phyloP scores from a whole-genome alignment of 2,113 vertebrate species.

The Paracanthobrama guichenoti region DNA sequence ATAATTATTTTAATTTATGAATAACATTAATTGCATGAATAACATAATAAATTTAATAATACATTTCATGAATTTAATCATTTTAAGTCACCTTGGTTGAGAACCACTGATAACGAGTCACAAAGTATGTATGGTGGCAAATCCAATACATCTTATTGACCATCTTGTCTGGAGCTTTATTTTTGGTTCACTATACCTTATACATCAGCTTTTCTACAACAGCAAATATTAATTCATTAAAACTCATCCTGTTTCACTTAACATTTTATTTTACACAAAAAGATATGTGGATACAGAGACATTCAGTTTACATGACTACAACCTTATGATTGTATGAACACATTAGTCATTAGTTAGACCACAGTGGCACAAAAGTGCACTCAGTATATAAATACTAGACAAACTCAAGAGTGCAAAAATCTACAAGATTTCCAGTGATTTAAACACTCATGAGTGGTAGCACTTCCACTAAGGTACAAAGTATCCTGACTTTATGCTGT shows the following conservation, averaged over 20 bases:
- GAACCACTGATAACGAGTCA: background rate
- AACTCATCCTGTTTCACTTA: background rate
- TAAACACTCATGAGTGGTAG: background rate
- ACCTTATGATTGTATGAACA: background rate
- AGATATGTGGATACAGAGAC: background rate
- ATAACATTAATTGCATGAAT: no score
- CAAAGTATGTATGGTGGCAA: background rate
- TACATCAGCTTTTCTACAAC: background rate
- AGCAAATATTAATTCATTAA: background rate
- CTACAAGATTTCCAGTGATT: background rate
- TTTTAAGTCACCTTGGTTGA: background rate
- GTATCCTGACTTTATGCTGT: background rate
- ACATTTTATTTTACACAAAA: conserved; percentile 23
- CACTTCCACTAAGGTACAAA: background rate
- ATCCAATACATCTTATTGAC: background rate
- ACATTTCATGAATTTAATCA: no score
- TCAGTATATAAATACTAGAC: conserved; percentile 18
- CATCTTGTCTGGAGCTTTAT: background rate
- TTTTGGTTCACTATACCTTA: background rate
- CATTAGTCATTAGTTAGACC: background rate
- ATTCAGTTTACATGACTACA: background rate
- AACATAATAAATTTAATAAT: no score
- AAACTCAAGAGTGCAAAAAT: background rate
- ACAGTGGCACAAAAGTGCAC: background rate
- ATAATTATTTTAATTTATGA: no score